Evolutionary conservation across 2,888 invertebrate species (phyloP).

Genomic region (Orthosia gothica): DNA sequence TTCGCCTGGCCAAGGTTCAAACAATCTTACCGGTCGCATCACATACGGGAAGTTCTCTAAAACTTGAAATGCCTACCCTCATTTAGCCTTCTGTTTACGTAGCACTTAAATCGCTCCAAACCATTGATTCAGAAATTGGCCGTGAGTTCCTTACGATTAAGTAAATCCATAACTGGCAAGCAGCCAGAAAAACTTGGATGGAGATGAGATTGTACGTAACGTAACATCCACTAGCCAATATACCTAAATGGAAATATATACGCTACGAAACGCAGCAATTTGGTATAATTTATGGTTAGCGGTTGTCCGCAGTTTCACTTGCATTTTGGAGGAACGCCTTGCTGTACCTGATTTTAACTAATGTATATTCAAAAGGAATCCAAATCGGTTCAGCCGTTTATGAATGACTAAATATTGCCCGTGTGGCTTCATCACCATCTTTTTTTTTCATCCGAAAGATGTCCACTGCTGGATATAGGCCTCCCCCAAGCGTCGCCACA

Average conservation of each 20-base stretch:
- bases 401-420: too few relatives aligned
- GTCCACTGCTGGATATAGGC: too few relatives aligned
- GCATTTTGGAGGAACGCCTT: neutral
- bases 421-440: too few relatives aligned
- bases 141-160: constrained; percentile 7
- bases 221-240: constrained; percentile 2
- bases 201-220: constrained; percentile 20
- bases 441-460: too few relatives aligned
- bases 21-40: too few relatives aligned
- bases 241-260: constrained; percentile 18
- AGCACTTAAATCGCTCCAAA: neutral
- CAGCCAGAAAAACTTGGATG: constrained; percentile 35
- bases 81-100: neutral
- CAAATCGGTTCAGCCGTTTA: neutral
- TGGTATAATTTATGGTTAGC: neutral
- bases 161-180: constrained; percentile 34
- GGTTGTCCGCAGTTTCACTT: neutral
- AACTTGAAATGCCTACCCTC: neutral
- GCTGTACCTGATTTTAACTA: neutral
- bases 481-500: too few relatives aligned
- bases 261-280: neutral
- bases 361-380: neutral
- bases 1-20: too few relatives aligned
- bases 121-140: constrained; percentile 23
- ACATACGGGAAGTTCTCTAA: too few relatives aligned